These are phyloP conservation scores for Pristis pectinata DNA, from an alignment of 2,797 vertebrate species.

Conservation along the genomic window DNA sequence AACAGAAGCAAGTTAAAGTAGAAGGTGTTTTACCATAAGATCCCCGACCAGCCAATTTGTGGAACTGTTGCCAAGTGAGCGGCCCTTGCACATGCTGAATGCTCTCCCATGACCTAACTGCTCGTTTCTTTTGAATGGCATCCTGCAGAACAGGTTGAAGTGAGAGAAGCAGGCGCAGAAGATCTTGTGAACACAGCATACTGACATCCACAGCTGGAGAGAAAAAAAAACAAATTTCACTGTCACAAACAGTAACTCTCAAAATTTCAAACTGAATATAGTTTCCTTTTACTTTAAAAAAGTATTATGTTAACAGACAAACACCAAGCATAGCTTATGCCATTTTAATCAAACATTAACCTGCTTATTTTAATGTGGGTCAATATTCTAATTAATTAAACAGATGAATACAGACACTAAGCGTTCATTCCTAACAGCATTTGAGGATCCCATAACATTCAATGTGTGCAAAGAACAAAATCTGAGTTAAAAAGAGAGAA, in stretches of 20 bases:
- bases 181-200: slow-evolving; percentile 94
- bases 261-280: background rate
- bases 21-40: slow-evolving; percentile 76
- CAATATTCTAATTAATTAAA: background rate
- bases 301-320: background rate
- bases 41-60: slow-evolving; percentile 98
- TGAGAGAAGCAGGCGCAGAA: slow-evolving; percentile 88
- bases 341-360: background rate
- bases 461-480: background rate
- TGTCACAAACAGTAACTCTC: background rate
- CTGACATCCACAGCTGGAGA: slow-evolving; percentile 75
- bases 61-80: slow-evolving; percentile 98
- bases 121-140: slow-evolving; percentile 95
- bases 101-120: slow-evolving; percentile 85
- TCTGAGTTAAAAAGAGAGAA: background rate
- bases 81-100: slow-evolving; percentile 76
- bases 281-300: background rate
- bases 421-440: too few relatives aligned
- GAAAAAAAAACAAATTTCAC: background rate
- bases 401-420: background rate
- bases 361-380: background rate
- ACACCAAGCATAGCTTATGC: background rate
- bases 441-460: background rate
- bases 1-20: background rate
- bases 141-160: slow-evolving; percentile 96